Evolutionary conservation across 2,797 vertebrate genomes (phyloP), one percentile per base, ranked within the genome.

Genomic region (Acanthurus leucopareius): DNA sequence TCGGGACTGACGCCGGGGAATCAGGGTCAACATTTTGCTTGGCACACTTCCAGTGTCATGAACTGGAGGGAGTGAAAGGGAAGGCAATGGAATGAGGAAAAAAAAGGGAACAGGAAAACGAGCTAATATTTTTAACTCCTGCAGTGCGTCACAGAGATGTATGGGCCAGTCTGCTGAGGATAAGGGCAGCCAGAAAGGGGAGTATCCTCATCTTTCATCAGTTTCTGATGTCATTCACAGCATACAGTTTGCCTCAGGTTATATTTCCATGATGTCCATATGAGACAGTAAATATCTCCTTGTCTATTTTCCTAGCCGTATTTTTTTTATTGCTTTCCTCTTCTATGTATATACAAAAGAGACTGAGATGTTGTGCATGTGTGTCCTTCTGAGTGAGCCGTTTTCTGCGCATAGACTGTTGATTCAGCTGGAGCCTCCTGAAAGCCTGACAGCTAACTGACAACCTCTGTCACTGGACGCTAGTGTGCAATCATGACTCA

Each of bases 361-460:
- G 35, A 52, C 53, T 0, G 19, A 69, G 51, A 73, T 75, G 64
- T 44, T 44, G 72, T 19, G 61, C 35, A 19, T 72, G 61, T 80
- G 52, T 78, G 63, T 73, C 73, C 22, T 61, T 28, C 25, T 52
- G 64, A 62, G 59, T n/a, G 77, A 76, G 60, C 20, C 19, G 0
- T 73, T 79, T 73, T 83, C 79, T 73, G 47, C 51, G 71, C 78
- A 70, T 67, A 75, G 66, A 76, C 84, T 94, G 94, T 95, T 95
- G 93, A 95, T 93, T 94, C 94, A 95, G 94, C 94, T 95, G 93
- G 85, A 90, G 88, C 58, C 82, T 91, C 77, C 81, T 69, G 77
- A 91, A 84, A 7, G 82, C 83, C 88, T 93, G 91, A 94, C 90
- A 92, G 92, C 85, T 84, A 86, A 94, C 88, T 93, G 94, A 94